Evolutionary conservation across 2,113 vertebrate genomes (phyloP), one percentile per base, ranked within the genome.

Genomic region (Calyptommatus sinebrachiatus): DNA sequence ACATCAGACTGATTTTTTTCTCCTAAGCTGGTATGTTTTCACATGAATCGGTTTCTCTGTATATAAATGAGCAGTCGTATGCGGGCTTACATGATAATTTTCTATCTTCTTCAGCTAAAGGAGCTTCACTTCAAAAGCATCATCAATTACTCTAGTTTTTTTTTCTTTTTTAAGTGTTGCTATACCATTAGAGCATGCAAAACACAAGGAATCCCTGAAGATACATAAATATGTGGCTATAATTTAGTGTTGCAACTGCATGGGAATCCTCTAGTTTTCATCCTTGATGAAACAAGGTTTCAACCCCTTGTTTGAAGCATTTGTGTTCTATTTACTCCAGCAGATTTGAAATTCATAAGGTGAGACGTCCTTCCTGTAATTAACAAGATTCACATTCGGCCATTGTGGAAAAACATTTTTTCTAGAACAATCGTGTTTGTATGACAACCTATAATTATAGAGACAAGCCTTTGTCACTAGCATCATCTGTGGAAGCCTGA

Each of bases 401-500:
- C 22, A 4, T 28, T 26, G 21, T 11, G 80, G 75, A 45, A 0
- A 0, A 41, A 7, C 8, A 3, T 26, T 82, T 82, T 24, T 82
- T 24, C 35, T 45, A 41, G 21, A 82, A 0, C 29, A 50, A 50
- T 16, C 53, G 67, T 14, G 21, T 68, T 22, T 8, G 16, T 21
- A 28, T 61, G 77, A 89, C 60, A 68, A 74, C 12, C 1, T 50
- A 50, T 73, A 53, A 68, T 81, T 21, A 73, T 35, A 8, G 60
- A 78, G 78, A 65, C 5, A 9, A 14, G 57, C 31, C 76, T 28
- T 79, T 84, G 31, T 76, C 84, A 72, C 72, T 35, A 45, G 2
- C 83, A 88, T 21, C 3, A 63, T 87, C 81, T 4, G 1, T 10
- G 0, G 83, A 86, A 90, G 83, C 60, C 80, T 87, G 86, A 90